Evolutionary conservation across 2,113 vertebrate species (phyloP).

Genomic region (Ailurus styani): DNA sequence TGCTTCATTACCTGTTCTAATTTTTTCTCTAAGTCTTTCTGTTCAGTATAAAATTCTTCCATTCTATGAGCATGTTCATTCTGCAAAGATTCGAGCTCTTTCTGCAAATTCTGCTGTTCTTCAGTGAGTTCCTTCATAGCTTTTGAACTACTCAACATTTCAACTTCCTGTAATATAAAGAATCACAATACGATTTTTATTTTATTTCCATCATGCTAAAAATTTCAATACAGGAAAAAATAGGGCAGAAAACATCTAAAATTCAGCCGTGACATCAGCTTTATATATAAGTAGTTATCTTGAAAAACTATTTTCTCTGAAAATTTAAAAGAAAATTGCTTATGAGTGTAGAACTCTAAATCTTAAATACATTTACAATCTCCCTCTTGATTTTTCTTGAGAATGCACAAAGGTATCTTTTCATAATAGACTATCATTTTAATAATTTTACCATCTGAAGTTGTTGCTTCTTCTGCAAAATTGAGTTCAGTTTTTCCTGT

Average conservation of each 20-base stretch:
- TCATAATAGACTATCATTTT: not conserved
- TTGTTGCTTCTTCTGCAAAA: conserved; percentile 94
- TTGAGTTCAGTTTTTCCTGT: conserved; percentile 94
- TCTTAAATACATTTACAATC: not conserved
- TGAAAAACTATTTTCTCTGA: conserved; percentile 27
- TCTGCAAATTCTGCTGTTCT: conserved; percentile 94
- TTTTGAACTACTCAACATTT: conserved; percentile 87
- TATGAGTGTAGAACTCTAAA: not conserved
- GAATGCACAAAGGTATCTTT: not conserved
- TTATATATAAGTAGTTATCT: not conserved
- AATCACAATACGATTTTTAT: conserved; percentile 37
- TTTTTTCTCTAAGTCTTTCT: conserved; percentile 94
- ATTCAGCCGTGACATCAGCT: not conserved
- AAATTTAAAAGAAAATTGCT: not conserved
- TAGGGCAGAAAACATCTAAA: not conserved
- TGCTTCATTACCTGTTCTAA: conserved; percentile 96
- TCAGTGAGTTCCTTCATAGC: conserved; percentile 92
- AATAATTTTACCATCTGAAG: conserved; percentile 91
- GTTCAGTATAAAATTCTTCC: conserved; percentile 93
- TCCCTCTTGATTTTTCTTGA: conserved; percentile 3
- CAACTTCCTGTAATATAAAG: conserved; percentile 86
- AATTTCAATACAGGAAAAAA: not conserved
- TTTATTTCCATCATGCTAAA: conserved; percentile 28
- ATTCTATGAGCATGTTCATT: conserved; percentile 93
- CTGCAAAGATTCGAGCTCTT: conserved; percentile 94